Evolutionary conservation across 2,797 vertebrate genomes (phyloP).

Genomic region (Ctenosaura bakeri): DNA sequence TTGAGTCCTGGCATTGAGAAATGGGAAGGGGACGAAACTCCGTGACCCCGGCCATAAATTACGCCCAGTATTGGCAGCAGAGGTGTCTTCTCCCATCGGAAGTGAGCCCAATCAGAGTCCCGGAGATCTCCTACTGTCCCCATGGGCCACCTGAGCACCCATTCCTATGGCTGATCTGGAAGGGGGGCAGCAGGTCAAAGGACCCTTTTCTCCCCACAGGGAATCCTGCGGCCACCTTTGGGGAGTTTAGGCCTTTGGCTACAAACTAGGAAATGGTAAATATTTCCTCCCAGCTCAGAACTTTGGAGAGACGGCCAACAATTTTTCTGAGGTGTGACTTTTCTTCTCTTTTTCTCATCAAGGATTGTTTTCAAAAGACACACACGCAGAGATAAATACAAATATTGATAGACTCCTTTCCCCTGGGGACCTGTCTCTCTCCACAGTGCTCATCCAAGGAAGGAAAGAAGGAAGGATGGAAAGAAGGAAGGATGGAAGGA

Average conservation of each 20-base stretch:
- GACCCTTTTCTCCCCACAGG: not conserved
- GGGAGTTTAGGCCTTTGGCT: too few relatives aligned
- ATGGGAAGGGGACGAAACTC: not conserved
- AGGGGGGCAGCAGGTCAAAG: not conserved
- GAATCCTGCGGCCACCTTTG: too few relatives aligned
- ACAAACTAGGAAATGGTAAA: too few relatives aligned
- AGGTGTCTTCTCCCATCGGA: not conserved
- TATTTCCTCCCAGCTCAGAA: too few relatives aligned
- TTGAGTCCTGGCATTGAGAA: not conserved
- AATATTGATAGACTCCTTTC: too few relatives aligned
- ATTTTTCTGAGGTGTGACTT: not conserved
- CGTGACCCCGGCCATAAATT: not conserved
- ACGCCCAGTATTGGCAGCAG: not conserved
- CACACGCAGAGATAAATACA: too few relatives aligned
- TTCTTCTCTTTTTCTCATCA: not conserved
- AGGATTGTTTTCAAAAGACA: not conserved
- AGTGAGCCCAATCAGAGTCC: not conserved
- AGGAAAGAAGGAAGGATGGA: not conserved
- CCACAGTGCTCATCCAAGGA: not conserved
- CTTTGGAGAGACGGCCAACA: too few relatives aligned
- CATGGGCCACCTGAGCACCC: too few relatives aligned
- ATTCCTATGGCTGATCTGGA: not conserved
- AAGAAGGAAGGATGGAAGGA: not conserved
- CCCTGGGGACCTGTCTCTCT: not conserved
- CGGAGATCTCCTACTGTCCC: not conserved